These are phyloP conservation scores for Eupsilia transversa DNA, from an alignment of 2,888 invertebrate species.

Conservation along the genomic window DNA sequence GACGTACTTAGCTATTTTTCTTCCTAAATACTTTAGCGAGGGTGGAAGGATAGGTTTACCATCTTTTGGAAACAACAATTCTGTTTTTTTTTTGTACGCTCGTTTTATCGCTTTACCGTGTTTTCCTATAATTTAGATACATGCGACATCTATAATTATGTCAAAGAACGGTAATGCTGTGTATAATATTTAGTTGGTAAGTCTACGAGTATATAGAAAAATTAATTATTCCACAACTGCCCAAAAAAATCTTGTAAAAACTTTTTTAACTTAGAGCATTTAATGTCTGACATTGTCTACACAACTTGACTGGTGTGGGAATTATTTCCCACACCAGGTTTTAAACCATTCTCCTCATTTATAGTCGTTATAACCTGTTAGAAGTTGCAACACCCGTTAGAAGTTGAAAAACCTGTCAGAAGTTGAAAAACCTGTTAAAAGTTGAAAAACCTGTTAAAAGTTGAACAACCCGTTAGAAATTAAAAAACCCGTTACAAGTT, in stretches of 20 bases:
- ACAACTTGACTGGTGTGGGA: background rate
- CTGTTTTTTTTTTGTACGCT: background rate
- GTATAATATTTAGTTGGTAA: background rate
- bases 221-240: background rate
- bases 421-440: background rate
- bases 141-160: too few relatives aligned
- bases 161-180: background rate
- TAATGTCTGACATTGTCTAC: background rate
- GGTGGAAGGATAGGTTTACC: constrained; percentile 30
- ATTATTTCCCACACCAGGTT: background rate
- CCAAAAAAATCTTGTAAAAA: too few relatives aligned
- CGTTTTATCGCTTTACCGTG: background rate
- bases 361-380: too few relatives aligned
- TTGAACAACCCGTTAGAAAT: background rate
- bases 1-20: constrained; percentile 52
- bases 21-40: constrained; percentile 46
- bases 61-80: background rate
- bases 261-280: background rate
- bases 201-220: background rate
- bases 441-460: background rate
- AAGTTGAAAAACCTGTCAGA: background rate
- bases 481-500: background rate
- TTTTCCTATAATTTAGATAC: background rate
- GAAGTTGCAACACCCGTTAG: background rate
- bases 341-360: background rate